Conservation (phyloP, 2,797 vertebrate species). For the Sternotherus odoratus region DNA sequence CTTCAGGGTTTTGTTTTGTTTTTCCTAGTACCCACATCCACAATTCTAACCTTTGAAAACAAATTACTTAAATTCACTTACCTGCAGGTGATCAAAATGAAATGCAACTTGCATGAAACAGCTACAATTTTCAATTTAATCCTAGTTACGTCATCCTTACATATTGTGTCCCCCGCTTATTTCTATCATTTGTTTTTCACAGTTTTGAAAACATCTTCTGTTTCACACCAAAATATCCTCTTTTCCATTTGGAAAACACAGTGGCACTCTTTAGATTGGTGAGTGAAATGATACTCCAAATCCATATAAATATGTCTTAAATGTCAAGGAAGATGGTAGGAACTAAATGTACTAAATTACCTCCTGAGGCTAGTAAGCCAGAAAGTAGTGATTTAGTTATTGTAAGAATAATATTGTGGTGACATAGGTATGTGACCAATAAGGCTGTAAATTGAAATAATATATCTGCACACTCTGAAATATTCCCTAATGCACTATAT, state of each 20-base stretch:
- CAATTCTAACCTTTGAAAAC: not conserved
- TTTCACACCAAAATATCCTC: not conserved
- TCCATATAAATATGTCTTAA: not conserved
- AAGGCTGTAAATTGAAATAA: not conserved
- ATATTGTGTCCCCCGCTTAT: not conserved
- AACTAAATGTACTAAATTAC: not conserved
- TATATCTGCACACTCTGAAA: not conserved
- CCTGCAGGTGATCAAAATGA: not conserved
- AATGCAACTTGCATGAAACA: not conserved
- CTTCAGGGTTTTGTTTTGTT: no score
- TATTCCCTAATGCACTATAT: not conserved
- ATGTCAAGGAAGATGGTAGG: not conserved
- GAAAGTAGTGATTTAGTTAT: not conserved
- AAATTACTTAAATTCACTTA: not conserved
- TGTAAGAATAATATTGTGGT: not conserved
- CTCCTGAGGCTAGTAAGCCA: not conserved
- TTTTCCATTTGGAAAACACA: not conserved
- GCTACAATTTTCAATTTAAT: not conserved
- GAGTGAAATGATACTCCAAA: not conserved
- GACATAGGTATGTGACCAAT: not conserved
- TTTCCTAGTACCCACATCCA: not conserved
- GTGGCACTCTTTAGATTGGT: not conserved
- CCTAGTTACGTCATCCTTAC: not conserved
- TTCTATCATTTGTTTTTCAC: not conserved
- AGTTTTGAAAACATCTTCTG: not conserved